Evolutionary conservation across 1,140 invertebrate genomes (phyloP), one percentile per base, ranked within the genome.

Genomic region (Caenorhabditis latens): DNA sequence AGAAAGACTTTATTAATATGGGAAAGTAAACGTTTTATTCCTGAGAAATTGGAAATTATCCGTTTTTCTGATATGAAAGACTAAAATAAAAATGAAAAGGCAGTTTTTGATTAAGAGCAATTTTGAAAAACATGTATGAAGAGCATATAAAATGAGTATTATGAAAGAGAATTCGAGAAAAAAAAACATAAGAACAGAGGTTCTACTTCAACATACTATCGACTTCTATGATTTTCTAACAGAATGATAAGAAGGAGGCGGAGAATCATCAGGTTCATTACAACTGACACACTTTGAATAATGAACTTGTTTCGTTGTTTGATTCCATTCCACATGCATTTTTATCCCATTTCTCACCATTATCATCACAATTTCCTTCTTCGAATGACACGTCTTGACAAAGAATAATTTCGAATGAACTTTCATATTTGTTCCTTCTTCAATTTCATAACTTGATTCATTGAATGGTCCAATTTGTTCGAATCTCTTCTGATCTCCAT

Each of bases 221-320:
- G 32, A 58, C 4, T 58, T n/a, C n/a, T 21, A n/a, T n/a, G 7
- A 5, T 16, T 58, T 58, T 21, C n/a, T 14, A 58, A n/a, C n/a
- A 8, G 57, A n/a, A n/a, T n/a, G 57, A 58, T 58, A 58, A n/a
- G 57, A 58, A 21, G 57, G 57, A 5, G 57, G 57, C 7, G 16
- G 57, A 21, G n/a, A 14, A 58, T 58, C 57, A 58, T 58, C 57
- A n/a, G 57, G 57, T 58, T 58, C 16, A 58, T n/a, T 58, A n/a
- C 57, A 58, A 58, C 19, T 58, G 16, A n/a, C 57, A n/a, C 57
- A 58, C n/a, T 58, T 58, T n/a, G 57, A n/a, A n/a, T n/a, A 58
- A n/a, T 16, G 16, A 2, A 58, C 2, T n/a, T n/a, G 8, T 58
- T 21, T 19, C 7, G 57, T 58, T n/a, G 16, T n/a, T 16, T 16